These are phyloP conservation scores for Tetragnatha versicolor DNA, from an alignment of 1,140 invertebrate genomes.

Conservation along the genomic window DNA sequence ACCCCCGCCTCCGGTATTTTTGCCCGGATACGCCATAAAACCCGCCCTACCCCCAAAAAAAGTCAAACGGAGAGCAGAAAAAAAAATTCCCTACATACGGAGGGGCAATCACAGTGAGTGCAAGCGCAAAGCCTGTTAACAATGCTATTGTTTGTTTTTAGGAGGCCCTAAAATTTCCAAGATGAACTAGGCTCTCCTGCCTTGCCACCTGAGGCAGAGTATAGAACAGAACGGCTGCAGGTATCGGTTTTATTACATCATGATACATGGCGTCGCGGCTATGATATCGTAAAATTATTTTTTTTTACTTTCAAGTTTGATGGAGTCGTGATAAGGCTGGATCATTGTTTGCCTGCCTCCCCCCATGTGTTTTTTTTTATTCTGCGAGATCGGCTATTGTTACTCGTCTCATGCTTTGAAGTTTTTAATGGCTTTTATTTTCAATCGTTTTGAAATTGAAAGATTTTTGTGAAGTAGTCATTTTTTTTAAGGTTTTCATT, in stretches of 20 bases:
- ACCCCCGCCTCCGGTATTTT: not conserved
- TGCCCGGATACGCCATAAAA: not conserved
- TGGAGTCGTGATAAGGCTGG: no score
- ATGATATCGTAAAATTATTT: not conserved
- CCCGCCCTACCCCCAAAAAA: not conserved
- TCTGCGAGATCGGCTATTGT: no score
- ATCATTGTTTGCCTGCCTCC: no score
- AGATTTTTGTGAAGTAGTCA: no score
- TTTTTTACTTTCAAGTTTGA: no score
- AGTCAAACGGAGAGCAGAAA: not conserved
- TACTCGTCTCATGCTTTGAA: no score
- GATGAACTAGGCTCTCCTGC: not conserved
- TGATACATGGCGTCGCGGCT: not conserved
- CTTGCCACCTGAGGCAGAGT: not conserved
- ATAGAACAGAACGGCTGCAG: not conserved
- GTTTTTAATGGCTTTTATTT: no score
- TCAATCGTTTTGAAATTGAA: no score
- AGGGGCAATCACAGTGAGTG: conserved; percentile 10
- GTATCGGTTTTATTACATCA: conserved; percentile 6
- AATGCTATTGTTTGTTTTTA: conserved; percentile 30
- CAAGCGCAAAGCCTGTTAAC: conserved; percentile 6
- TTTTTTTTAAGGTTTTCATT: no score
- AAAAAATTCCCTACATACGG: no score
- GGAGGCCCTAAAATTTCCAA: conserved; percentile 18
- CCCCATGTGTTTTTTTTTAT: no score